Evolutionary conservation across 2,113 vertebrate genomes (phyloP).

Genomic region (Mugil cephalus): DNA sequence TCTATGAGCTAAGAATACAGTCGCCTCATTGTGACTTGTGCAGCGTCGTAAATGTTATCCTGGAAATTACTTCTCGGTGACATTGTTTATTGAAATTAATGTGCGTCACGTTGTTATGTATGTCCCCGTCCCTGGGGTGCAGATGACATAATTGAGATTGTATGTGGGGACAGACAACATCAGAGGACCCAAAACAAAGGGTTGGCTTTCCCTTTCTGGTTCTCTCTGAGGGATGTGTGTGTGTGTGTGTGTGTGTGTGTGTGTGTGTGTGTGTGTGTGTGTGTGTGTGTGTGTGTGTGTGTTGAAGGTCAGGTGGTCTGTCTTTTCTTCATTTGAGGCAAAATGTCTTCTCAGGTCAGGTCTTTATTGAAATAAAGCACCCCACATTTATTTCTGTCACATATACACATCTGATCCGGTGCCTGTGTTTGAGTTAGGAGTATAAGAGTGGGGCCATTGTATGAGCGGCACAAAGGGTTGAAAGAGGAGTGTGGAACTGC

Average conservation of each 20-base stretch:
- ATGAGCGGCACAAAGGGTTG: conserved; percentile 25
- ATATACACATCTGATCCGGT: conserved; percentile 19
- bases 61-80: conserved; percentile 50
- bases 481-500: conserved; percentile 9
- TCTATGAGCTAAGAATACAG: conserved; percentile 32
- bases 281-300: too few relatives aligned
- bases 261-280: too few relatives aligned
- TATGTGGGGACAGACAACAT: conserved; percentile 23
- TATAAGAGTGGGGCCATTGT: conserved; percentile 46
- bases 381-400: conserved; percentile 18
- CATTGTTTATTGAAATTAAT: conserved; percentile 44
- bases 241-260: background rate
- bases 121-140: conserved; percentile 10
- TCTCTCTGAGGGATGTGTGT: conserved; percentile 3
- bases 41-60: conserved; percentile 52
- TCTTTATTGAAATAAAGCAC: conserved; percentile 15
- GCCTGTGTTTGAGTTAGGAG: conserved; percentile 32
- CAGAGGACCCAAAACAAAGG: conserved; percentile 35
- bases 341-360: conserved; percentile 17
- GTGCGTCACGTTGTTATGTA: conserved; percentile 45
- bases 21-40: conserved; percentile 34
- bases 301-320: background rate
- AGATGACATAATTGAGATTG: conserved; percentile 41
- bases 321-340: conserved; percentile 14
- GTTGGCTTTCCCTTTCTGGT: conserved; percentile 22